These are phyloP conservation scores for Limnephilus auricula DNA, from an alignment of 2,888 invertebrate genomes.

Conservation along the genomic window DNA sequence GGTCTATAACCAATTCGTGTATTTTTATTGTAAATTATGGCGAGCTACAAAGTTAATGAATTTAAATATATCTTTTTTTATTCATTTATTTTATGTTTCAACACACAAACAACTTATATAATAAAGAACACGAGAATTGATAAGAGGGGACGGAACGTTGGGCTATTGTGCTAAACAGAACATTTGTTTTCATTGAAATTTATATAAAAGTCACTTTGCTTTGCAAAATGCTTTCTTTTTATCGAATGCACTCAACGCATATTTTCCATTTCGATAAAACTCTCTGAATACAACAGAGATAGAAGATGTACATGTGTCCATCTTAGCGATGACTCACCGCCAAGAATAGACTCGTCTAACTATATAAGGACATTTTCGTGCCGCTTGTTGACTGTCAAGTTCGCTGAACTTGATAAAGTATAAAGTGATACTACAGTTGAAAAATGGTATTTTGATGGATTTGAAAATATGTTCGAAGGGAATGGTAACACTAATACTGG, in stretches of 20 bases:
- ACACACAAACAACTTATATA: too few relatives aligned
- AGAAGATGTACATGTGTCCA: not conserved
- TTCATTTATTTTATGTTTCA: too few relatives aligned
- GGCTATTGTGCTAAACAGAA: too few relatives aligned
- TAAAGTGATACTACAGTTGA: not conserved
- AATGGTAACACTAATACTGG: too few relatives aligned
- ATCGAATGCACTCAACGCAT: not conserved
- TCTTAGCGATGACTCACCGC: not conserved
- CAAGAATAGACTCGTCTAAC: not conserved
- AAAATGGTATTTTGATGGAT: not conserved
- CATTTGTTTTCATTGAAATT: too few relatives aligned
- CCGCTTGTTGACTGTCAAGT: not conserved
- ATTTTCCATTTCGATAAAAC: not conserved
- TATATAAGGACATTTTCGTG: not conserved
- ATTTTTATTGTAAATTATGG: too few relatives aligned
- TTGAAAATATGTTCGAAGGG: not conserved
- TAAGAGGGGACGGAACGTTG: too few relatives aligned
- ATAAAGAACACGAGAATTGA: too few relatives aligned
- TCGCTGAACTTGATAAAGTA: not conserved
- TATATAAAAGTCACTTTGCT: too few relatives aligned
- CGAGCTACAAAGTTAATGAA: too few relatives aligned
- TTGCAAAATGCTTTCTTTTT: not conserved
- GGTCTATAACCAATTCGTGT: too few relatives aligned
- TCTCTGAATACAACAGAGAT: not conserved
- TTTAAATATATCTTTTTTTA: too few relatives aligned